Conservation (phyloP, 2,797 vertebrate species). For the Mus minutoides region DNA sequence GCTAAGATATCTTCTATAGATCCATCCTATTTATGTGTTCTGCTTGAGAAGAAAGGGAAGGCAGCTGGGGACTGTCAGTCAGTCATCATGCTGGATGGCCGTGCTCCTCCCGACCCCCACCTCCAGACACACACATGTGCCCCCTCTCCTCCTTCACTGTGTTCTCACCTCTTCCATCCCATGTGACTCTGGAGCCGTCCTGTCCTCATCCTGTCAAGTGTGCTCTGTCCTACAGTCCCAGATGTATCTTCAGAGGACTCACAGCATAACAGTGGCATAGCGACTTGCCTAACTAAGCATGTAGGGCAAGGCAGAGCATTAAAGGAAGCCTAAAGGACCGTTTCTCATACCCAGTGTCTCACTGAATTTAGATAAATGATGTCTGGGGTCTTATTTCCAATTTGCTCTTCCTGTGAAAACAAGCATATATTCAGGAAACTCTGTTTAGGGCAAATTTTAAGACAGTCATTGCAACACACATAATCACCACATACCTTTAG, state of each 20-base stretch:
- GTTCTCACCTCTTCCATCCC: not conserved
- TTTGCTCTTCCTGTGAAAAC: not conserved
- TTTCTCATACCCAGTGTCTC: not conserved
- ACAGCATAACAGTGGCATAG: not conserved
- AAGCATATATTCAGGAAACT: not conserved
- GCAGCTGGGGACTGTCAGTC: not conserved
- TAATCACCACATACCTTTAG: not conserved
- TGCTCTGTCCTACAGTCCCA: not conserved
- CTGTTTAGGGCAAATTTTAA: not conserved
- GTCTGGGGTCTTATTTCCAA: not conserved
- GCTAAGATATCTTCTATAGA: not conserved
- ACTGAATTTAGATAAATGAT: not conserved
- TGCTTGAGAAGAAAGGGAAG: not conserved
- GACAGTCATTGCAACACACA: not conserved
- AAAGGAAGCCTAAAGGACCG: not conserved
- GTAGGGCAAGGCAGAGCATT: not conserved
- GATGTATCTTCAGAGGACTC: not conserved
- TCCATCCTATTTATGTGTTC: not conserved
- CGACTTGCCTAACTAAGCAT: not conserved
- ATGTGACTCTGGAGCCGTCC: not conserved
- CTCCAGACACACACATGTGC: not conserved
- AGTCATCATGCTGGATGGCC: not conserved
- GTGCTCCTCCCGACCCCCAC: not conserved
- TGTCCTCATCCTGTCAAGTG: not conserved
- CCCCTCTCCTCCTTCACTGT: not conserved